phyloP scores from a whole-genome alignment of 2,888 invertebrate species.

The Nymphalis urticae region DNA sequence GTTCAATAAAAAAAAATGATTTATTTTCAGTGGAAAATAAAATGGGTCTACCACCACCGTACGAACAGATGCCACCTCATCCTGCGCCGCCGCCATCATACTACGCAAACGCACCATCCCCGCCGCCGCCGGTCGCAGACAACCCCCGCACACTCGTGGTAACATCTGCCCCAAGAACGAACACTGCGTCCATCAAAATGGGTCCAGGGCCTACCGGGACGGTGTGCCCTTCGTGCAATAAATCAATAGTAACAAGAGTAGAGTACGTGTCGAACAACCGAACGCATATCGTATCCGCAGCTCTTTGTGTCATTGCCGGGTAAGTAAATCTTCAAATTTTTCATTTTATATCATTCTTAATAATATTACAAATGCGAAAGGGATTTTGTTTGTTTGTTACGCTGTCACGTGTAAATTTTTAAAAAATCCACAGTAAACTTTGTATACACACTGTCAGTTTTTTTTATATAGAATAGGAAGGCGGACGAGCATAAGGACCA shows the following conservation, averaged over 20 bases:
- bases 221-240: constrained; percentile 66
- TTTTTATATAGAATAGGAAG: too few species aligned
- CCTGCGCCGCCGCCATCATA: constrained; percentile 73
- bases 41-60: constrained; percentile 75
- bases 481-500: too few species aligned
- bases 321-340: constrained; percentile 45
- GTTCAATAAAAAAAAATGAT: neutral
- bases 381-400: neutral
- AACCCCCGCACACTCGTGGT: constrained; percentile 67
- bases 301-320: constrained; percentile 72
- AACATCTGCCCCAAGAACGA: constrained; percentile 47
- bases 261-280: constrained; percentile 73
- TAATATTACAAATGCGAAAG: neutral
- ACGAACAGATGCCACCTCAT: constrained; percentile 64
- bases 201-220: constrained; percentile 73
- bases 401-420: too few species aligned
- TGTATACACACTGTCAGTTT: too few species aligned
- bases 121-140: constrained; percentile 56
- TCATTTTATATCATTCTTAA: neutral
- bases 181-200: constrained; percentile 48
- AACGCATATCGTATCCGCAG: constrained; percentile 73
- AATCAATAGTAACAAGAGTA: constrained; percentile 67
- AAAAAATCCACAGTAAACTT: too few species aligned
- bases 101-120: constrained; percentile 65
- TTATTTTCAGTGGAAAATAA: constrained; percentile 75